Conservation (phyloP, 2,888 invertebrate species). For the Aromia moschata region DNA sequence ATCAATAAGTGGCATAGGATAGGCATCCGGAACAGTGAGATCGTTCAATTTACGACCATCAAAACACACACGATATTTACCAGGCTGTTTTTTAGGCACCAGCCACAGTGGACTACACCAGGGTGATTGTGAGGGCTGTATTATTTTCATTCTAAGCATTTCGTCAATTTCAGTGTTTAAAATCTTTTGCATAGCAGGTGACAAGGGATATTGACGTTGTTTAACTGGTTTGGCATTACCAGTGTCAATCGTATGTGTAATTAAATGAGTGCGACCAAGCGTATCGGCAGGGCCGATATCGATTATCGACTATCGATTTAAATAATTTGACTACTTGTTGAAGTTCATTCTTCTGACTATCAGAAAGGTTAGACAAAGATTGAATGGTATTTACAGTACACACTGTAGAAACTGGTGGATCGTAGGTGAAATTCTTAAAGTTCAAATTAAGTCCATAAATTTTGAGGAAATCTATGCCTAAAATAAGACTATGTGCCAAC, state of each 20-base stretch:
- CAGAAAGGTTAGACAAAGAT: conserved; percentile 5
- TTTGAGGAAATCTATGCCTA: conserved; percentile 18
- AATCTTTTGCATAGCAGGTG: conserved; percentile 22
- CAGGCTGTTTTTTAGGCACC: conserved; percentile 46
- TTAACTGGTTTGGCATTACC: conserved; percentile 20
- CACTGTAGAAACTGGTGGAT: neutral
- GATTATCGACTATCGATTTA: too few species aligned
- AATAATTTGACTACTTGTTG: conserved; percentile 5
- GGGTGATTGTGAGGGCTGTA: conserved; percentile 43
- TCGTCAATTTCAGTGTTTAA: conserved; percentile 24
- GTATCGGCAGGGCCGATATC: conserved; percentile 11
- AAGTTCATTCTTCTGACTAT: conserved; percentile 4
- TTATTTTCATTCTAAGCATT: conserved; percentile 28
- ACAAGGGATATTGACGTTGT: conserved; percentile 27
- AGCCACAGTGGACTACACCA: too few species aligned
- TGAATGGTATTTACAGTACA: conserved; percentile 21
- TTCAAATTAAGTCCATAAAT: conserved; percentile 19
- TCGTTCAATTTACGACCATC: conserved; percentile 51
- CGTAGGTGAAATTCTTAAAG: conserved; percentile 13
- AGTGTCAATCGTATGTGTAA: conserved; percentile 1
- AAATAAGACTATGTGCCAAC: neutral
- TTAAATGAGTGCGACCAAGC: neutral
- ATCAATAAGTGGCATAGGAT: conserved; percentile 48
- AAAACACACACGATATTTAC: conserved; percentile 47
- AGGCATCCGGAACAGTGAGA: conserved; percentile 49